Base-by-base conservation (phyloP, 1,140 invertebrate genomes). In the Meloidogyne floridensis region DNA sequence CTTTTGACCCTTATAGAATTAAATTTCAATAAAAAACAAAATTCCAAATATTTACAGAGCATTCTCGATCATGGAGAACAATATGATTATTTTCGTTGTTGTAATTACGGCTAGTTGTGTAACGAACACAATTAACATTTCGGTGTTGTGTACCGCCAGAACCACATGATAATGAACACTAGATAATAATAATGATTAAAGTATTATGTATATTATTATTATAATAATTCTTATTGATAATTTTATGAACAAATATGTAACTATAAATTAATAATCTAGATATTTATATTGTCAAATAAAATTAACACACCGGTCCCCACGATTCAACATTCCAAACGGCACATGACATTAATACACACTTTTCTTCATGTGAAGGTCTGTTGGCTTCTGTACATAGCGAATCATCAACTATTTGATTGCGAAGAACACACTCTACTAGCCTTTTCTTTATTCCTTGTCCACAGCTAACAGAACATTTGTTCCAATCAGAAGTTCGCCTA, bases 381-480 rank as follows among this genome's bases (percentile, higher is more conserved):
- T 75, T 75, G 2, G n/a, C 18, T 51, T 77, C 82, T 72, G 56
- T 13, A 70, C 80, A 81, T 51, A 89, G 76, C 0, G 87, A 88
- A 54, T 79, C 71, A 78, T 88, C 87, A 15, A 88, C 87, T 2
- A 81, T 72, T 81, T 87, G 80, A 32, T 89, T 87, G 10, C 84
- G 77, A 59, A 86, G 84, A 43, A 88, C 82, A 75, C 88, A 89
- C 72, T 90, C 88, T 13, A 89, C 80, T 4, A 74, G 59, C 10
- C 88, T 83, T 76, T 81, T 53, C 32, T 82, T 82, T n/a, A 81
- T 53, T 20, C 89, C 88, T 20, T 65, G 20, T n/a, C 88, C 88
- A 80, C 88, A 89, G 11, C 84, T 78, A 6, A 81, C 82, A 11
- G 89, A 90, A 72, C 88, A 89, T 81, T 87, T 59, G 2, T 18